Evolutionary conservation across 2,888 invertebrate genomes (phyloP).

Genomic region (Ectobius pallidus): DNA sequence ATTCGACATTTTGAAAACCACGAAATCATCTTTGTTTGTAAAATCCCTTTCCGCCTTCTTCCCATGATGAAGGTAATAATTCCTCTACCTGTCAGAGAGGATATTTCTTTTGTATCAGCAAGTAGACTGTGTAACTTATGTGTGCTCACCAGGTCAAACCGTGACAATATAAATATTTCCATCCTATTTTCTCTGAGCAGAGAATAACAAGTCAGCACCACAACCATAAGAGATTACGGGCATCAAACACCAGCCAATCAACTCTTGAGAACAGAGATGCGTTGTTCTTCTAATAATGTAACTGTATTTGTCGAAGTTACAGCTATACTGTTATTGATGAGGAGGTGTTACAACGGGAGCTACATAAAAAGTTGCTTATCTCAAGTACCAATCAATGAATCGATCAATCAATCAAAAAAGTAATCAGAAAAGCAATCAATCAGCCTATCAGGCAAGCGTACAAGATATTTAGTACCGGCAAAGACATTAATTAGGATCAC

Average conservation of each 20-base stretch:
- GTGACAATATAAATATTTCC: not conserved
- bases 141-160: constrained; percentile 25
- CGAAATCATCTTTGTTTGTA: constrained; percentile 36
- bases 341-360: not conserved
- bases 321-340: not conserved
- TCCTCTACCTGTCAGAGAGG: constrained; percentile 27
- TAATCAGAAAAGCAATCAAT: constrained; percentile 14
- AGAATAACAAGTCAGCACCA: not conserved
- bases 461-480: constrained; percentile 7
- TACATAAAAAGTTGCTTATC: not conserved
- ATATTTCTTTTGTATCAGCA: constrained; percentile 20
- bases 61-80: constrained; percentile 23
- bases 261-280: not conserved
- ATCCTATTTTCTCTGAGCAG: not conserved
- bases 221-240: not conserved
- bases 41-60: constrained; percentile 24
- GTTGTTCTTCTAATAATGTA: not conserved
- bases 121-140: not conserved
- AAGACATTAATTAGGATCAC: constrained; percentile 10
- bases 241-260: no score
- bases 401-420: constrained; percentile 1
- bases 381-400: not conserved
- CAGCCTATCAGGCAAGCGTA: constrained; percentile 1
- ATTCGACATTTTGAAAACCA: constrained; percentile 35
- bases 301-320: constrained; percentile 7